Evolutionary conservation across 2,888 invertebrate species (phyloP).

Genomic region (Julus scandinavius): DNA sequence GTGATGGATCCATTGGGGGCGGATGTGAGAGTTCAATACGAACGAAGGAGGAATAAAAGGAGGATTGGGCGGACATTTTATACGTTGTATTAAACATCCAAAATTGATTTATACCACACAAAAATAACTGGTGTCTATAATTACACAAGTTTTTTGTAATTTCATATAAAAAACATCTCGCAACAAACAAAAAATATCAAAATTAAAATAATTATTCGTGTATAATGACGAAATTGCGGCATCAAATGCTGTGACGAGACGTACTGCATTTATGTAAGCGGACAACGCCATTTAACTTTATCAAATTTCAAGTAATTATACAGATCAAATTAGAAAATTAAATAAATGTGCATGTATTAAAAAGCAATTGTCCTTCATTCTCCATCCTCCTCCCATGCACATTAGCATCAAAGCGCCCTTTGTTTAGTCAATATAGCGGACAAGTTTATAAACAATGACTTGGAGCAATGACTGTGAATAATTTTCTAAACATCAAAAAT

Average conservation of each 20-base stretch:
- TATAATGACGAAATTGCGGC: conserved; percentile 33
- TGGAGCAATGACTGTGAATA: neutral
- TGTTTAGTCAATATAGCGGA: neutral
- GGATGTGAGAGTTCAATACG: conserved; percentile 30
- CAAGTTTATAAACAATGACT: neutral
- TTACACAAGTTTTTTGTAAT: neutral
- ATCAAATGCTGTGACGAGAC: conserved; percentile 7
- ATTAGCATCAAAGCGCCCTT: neutral
- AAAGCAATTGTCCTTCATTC: neutral
- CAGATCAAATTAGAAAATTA: conserved; percentile 20
- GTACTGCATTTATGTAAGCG: neutral
- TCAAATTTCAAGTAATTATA: conserved; percentile 40
- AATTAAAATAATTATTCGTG: conserved; percentile 34
- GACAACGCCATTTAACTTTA: conserved; percentile 24
- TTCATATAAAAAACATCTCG: neutral
- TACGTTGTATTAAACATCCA: conserved; percentile 10
- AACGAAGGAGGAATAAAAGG: conserved; percentile 33
- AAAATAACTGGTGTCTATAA: neutral
- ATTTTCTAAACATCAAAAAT: neutral
- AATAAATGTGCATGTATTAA: conserved; percentile 21
- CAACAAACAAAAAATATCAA: neutral
- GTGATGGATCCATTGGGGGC: conserved; percentile 32
- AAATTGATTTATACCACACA: conserved; percentile 31
- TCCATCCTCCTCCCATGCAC: conserved; percentile 4
- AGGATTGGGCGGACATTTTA: conserved; percentile 10